phyloP scores from a whole-genome alignment of 2,888 invertebrate species.

The Sipha maydis region DNA sequence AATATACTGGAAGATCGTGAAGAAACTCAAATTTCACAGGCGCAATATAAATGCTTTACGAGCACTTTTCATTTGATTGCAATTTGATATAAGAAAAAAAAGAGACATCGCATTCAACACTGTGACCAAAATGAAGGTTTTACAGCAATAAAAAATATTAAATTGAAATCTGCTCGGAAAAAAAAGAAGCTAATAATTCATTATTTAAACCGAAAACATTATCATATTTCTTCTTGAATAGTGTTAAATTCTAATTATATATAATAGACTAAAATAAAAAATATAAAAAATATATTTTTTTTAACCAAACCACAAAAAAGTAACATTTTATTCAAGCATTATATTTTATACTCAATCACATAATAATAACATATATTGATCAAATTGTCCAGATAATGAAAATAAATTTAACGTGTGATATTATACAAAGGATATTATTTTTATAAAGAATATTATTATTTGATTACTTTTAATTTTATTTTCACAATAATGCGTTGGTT shows the following conservation, averaged over 20 bases:
- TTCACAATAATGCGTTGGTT: background rate
- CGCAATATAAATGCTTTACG: slow-evolving; percentile 43
- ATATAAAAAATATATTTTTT: too few relatives aligned
- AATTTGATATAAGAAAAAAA: slow-evolving; percentile 6
- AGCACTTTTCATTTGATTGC: slow-evolving; percentile 29
- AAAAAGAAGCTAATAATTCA: background rate
- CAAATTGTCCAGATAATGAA: too few relatives aligned
- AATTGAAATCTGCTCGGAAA: background rate
- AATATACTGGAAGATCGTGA: slow-evolving; percentile 39
- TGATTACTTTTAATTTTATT: background rate
- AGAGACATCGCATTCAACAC: background rate
- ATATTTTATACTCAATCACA: too few relatives aligned
- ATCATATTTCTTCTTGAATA: too few relatives aligned
- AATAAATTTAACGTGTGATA: too few relatives aligned
- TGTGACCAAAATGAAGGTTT: background rate
- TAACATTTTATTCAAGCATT: too few relatives aligned
- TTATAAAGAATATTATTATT: background rate
- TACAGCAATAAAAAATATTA: background rate
- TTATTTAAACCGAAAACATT: background rate
- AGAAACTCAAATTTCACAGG: slow-evolving; percentile 45
- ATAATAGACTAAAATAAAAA: too few relatives aligned
- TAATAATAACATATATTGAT: too few relatives aligned
- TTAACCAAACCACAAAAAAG: too few relatives aligned
- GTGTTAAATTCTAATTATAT: too few relatives aligned
- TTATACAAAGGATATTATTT: too few relatives aligned